These are phyloP conservation scores for Pyrocephalus nanus DNA, from an alignment of 2,797 vertebrate genomes.

Conservation along the genomic window DNA sequence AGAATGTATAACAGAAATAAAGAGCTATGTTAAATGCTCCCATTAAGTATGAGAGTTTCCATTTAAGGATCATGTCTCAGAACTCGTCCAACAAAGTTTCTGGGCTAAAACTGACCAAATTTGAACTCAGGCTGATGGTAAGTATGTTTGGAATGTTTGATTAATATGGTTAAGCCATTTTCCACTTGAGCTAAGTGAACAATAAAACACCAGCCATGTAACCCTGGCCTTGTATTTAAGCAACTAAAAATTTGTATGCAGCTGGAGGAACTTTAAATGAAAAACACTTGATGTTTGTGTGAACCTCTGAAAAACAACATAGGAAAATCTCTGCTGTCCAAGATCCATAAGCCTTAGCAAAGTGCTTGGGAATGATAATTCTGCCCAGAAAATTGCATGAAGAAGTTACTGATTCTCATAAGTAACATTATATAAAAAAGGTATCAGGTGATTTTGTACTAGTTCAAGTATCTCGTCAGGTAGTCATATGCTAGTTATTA, in stretches of 20 bases:
- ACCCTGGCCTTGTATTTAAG: background rate
- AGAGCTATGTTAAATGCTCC: background rate
- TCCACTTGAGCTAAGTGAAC: slow-evolving; percentile 33
- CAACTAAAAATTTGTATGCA: background rate
- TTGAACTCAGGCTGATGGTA: slow-evolving; percentile 25
- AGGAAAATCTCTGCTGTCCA: slow-evolving; percentile 14
- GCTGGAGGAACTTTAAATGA: slow-evolving; percentile 27
- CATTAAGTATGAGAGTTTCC: background rate
- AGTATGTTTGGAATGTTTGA: slow-evolving; percentile 60
- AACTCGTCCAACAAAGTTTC: slow-evolving; percentile 20
- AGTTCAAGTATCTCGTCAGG: background rate
- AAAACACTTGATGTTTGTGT: slow-evolving; percentile 48
- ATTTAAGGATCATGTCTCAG: slow-evolving; percentile 1
- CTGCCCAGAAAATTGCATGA: background rate
- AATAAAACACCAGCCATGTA: slow-evolving; percentile 32
- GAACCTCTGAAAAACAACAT: slow-evolving; percentile 6
- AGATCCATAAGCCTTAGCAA: background rate
- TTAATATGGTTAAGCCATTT: slow-evolving; percentile 52
- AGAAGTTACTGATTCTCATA: background rate
- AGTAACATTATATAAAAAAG: background rate
- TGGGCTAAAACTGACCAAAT: slow-evolving; percentile 35
- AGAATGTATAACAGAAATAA: background rate
- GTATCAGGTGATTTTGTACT: background rate
- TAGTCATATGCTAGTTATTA: background rate
- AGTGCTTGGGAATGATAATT: background rate